Base-by-base conservation (phyloP, 2,113 vertebrate species). In the Neolamprologus modestus region DNA sequence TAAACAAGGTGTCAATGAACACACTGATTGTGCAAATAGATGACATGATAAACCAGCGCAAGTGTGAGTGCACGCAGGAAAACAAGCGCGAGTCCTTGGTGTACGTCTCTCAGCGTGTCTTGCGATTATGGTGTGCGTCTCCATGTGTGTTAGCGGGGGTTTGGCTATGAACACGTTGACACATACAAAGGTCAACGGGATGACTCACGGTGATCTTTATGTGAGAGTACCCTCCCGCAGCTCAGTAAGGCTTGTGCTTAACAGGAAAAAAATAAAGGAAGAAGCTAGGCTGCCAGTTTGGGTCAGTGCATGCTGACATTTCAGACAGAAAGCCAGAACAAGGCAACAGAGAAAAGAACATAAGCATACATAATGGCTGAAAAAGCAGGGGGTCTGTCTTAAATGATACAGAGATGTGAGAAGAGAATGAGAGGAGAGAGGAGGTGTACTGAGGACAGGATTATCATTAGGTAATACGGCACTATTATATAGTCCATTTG, bases 191-290 rank as follows among this genome's bases (percentile, higher is more conserved):
- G 95, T 95, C 94, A 94, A 79, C 76, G 4, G 87, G 87, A 95
- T 96, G 95, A 95, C 91, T 96, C 95, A 94, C 73, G 42, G 87
- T 95, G 94, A 95, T 95, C 92, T 96, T 95, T 92, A 89, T 91
- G 93, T 94, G 94, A 94, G 94, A 92, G 92, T 82, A 88, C 85
- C 86, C 93, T 91, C 95, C 94, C 26, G 87, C 91, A 86, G 93
- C 92, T 92, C 91, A 73, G 88, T 45, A 83, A 71, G 88, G 91
- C 80, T 86, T 61, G 86, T 76, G 83, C 83, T 91, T 78, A 66
- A 86, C 50, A 87, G 26, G 37, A 2, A 5, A 3, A 66, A 8
- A 3, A 63, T n/a, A 76, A 78, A 68, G 80, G 86, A 47, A 61
- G 87, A 37, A 84, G 82, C 83, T 21, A n/a, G 73, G 90, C 81